These are phyloP conservation scores for Pseudopodoces humilis DNA, from an alignment of 2,113 vertebrate species.

Conservation along the genomic window DNA sequence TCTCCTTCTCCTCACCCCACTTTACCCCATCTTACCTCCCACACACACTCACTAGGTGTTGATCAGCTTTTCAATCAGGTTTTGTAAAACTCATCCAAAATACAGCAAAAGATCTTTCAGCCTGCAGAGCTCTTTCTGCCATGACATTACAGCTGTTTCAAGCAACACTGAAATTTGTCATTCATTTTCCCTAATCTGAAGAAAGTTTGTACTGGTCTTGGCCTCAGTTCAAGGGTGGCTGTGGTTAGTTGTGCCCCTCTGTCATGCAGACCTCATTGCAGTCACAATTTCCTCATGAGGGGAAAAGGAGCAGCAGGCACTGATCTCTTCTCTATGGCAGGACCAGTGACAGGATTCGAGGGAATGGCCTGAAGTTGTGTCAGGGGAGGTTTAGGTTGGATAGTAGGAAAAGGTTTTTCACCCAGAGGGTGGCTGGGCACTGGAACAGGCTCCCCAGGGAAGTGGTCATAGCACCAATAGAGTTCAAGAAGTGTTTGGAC, in stretches of 20 bases:
- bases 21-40: neutral
- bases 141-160: neutral
- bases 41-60: neutral
- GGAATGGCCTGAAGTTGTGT: neutral
- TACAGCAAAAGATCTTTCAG: neutral
- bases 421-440: fast-evolving
- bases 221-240: neutral
- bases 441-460: neutral
- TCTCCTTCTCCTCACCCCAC: neutral
- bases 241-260: fast-evolving
- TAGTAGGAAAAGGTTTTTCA: neutral
- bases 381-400: neutral
- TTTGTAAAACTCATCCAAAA: neutral
- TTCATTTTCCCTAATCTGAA: neutral
- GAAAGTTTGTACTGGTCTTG: neutral
- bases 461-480: neutral
- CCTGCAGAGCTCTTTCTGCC: neutral
- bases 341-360: fast-evolving
- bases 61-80: neutral
- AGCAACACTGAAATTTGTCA: neutral
- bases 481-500: no score
- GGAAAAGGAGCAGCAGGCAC: neutral
- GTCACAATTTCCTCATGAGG: fast-evolving
- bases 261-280: neutral
- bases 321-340: no score